Evolutionary conservation across 2,888 invertebrate species (phyloP), one percentile per base, ranked within the genome.

Genomic region (Branchellion lobata): DNA sequence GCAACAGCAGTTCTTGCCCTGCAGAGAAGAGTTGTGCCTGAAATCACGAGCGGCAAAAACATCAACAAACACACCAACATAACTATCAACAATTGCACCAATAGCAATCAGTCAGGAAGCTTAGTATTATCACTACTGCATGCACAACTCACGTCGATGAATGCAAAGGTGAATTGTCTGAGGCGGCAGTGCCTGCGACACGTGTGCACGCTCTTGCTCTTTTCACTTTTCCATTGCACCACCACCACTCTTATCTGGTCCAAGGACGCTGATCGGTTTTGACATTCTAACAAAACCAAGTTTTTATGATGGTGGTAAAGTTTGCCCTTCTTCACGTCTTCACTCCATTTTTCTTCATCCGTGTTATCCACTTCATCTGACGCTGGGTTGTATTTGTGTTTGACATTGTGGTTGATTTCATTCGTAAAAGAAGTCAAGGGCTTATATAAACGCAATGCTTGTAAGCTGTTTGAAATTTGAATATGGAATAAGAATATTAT

Each of bases 101-200:
- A 51, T 18, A 11, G 51, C 51, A 51, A 14, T 51, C 51, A 51
- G 18, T n/a, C n/a, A n/a, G n/a, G n/a, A n/a, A n/a, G n/a, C n/a
- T n/a, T n/a, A n/a, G n/a, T n/a, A n/a, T n/a, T n/a, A n/a, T n/a
- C n/a, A n/a, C n/a, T n/a, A n/a, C n/a, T n/a, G n/a, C n/a, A n/a
- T n/a, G n/a, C n/a, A n/a, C n/a, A n/a, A n/a, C 65, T 57, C 40
- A 77, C 77, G 33, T 77, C 77, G n/a, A 77, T 53, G n/a, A 77
- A 18, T 18, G 77, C 57, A 31, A 61, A 77, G 11, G 77, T 77
- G 24, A 31, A 65, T 36, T 77, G 53, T 36, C 36, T 77, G 31
- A 31, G 18, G n/a, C 77, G 47, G 40, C 77, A 77, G 29, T 57
- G 34, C 24, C 21, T 18, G 24, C 77, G 47, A 61, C 77, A 77